Evolutionary conservation across 2,113 vertebrate species (phyloP), one percentile per base, ranked within the genome.

Genomic region (Turdus rufiventris): DNA sequence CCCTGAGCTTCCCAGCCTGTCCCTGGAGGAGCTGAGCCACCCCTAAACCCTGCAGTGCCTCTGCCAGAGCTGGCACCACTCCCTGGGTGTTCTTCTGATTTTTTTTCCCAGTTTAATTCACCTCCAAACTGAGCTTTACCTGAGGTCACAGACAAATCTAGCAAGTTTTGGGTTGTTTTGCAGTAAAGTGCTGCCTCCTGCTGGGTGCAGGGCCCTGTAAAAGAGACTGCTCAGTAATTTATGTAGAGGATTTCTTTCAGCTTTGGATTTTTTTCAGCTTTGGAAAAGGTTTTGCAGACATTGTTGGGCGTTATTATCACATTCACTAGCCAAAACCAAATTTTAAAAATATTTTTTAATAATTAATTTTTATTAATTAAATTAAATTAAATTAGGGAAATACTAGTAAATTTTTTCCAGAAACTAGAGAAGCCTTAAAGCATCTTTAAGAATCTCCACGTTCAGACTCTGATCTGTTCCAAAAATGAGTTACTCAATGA

Each of bases 141-240:
- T 2, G 25, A 42, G 15, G 51, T 60, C 61, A 18, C 28, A 18
- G 42, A 4, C 12, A 8, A 50, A 24, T 0, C 11, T 5, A 10
- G 0, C 0, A 6, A n/a, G 25, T 65, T 79, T 19, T 1, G 20
- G 26, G 26, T 20, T 7, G 51, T 96, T 97, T 79, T 88, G 71
- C 50, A 96, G 97, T 94, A 12, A 97, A 93, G 95, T 97, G 96
- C 96, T 98, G 98, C 97, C 98, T 97, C 97, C 98, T 98, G 96
- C 97, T 96, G 98, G 97, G 94, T 75, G 78, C 65, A 54, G 81
- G 17, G 16, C 53, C 56, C 82, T 20, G 5, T 1, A 6, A 51
- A 19, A 43, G 29, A n/a, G 15, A 15, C 12, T 31, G 62, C 66
- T 31, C 47, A 10, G 50, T 4, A 3, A 72, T 26, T 38, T 9